Evolutionary conservation across 2,113 vertebrate species (phyloP).

Genomic region (Podarcis muralis): DNA sequence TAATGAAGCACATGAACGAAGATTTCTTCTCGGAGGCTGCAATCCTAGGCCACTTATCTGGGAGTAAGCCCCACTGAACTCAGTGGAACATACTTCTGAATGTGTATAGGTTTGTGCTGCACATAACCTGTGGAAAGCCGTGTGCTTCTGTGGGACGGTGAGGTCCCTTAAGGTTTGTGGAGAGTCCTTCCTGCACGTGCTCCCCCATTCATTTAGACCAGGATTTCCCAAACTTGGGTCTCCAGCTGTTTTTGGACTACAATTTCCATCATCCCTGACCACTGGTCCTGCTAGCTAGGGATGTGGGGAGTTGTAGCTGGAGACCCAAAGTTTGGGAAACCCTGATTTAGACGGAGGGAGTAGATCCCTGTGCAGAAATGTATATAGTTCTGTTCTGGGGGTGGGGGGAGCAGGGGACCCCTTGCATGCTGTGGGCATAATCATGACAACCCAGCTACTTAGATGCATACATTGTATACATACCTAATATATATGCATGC

Average conservation of each 20-base stretch:
- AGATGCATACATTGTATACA: too few species aligned
- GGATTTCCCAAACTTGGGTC: too few species aligned
- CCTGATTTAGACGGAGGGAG: neutral
- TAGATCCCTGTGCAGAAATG: neutral
- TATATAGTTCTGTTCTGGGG: neutral
- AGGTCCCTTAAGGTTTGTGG: neutral
- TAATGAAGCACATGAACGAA: neutral
- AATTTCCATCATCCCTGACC: too few species aligned
- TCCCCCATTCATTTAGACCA: neutral
- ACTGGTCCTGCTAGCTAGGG: too few species aligned
- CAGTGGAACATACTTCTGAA: neutral
- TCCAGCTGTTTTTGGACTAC: too few species aligned
- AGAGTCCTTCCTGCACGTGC: neutral
- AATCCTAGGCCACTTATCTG: neutral
- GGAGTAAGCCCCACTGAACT: neutral
- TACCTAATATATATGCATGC: neutral
- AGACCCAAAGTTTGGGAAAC: too few species aligned
- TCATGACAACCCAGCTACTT: too few species aligned
- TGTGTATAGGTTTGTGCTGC: neutral
- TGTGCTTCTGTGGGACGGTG: too few species aligned
- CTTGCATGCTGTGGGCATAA: neutral
- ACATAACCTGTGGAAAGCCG: too few species aligned
- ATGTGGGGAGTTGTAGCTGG: too few species aligned
- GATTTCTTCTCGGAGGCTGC: neutral
- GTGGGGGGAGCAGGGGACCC: neutral